Evolutionary conservation across 2,797 vertebrate genomes (phyloP), one percentile per base, ranked within the genome.

Genomic region (Oceanodroma leucorhoa): DNA sequence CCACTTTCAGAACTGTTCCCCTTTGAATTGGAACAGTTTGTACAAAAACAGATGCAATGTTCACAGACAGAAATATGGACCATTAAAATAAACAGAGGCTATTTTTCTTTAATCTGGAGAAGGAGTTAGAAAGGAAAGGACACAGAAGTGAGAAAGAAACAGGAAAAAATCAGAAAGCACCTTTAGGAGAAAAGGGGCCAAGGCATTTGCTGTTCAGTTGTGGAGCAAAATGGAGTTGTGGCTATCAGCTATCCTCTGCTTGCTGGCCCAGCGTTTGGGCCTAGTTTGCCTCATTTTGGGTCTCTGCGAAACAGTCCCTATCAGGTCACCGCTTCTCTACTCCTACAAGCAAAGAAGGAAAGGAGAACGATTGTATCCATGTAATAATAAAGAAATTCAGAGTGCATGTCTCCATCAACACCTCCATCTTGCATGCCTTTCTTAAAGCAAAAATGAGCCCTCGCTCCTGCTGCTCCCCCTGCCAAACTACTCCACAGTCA

Each of bases 1-100:
- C 41, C 57, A 70, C 75, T 75, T 71, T 69, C 21, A 84, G 78
- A 92, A 83, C 34, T 38, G 22, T 66, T 94, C 48, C 51, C 70
- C 86, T 89, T 87, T 90, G 73, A 93, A 87, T 77, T 70, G 30
- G 89, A 96, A 94, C 70, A 80, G 34, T 60, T 89, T 83, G 90
- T 87, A 71, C 53, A 90, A 87, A 93, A 92, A 10, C 70, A 87
- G 71, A 93, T 61, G 53, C 45, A 93, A 75, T 8, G 2, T 46
- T 77, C 54, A 70, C 83, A 91, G 43, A 62, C 34, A 87, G 50
- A 94, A 91, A 83, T 77, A 77, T 7, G 13, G 43, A 70, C 30
- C 54, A 41, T 66, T 93, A 89, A 85, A 90, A 79, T 76, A 91
- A 94, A 86, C 6, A 38, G 45, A 90, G 22, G 24, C 3, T 84